phyloP scores from a whole-genome alignment of 2,888 invertebrate species.

The Luperina nickerlii region DNA sequence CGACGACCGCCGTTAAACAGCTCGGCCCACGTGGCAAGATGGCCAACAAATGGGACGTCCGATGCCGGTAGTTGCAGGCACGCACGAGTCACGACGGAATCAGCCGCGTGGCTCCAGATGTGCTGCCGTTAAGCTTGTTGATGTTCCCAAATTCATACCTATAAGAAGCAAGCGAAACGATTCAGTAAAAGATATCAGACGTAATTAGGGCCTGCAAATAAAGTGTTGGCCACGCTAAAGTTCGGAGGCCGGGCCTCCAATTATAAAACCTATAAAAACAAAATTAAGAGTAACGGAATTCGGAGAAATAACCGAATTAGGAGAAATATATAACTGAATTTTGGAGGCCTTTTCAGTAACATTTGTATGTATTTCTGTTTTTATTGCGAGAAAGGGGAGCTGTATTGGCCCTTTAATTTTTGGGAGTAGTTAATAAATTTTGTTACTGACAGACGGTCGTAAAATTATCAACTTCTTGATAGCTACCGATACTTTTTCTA shows the following conservation, averaged over 20 bases:
- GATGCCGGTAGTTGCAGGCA: no score
- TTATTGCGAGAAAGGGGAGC: slow-evolving; percentile 14
- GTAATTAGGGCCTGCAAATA: slow-evolving; percentile 58
- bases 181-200: slow-evolving; percentile 39
- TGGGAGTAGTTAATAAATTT: slow-evolving; percentile 5
- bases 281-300: slow-evolving; percentile 43
- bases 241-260: slow-evolving; percentile 48
- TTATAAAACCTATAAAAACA: slow-evolving; percentile 58
- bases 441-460: slow-evolving; percentile 9
- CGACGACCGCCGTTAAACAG: no score
- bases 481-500: no score
- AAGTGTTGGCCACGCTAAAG: slow-evolving; percentile 40
- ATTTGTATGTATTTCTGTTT: slow-evolving; percentile 37
- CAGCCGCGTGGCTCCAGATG: no score
- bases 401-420: slow-evolving; percentile 14
- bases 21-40: no score
- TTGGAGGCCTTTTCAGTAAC: neutral
- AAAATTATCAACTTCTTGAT: slow-evolving; percentile 13
- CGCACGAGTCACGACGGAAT: no score
- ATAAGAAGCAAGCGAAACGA: slow-evolving; percentile 33
- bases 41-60: no score
- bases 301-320: slow-evolving; percentile 36
- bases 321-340: slow-evolving; percentile 23
- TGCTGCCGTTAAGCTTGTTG: no score
- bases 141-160: no score